Conservation (phyloP, 2,113 vertebrate genomes). For the Hydropotes inermis region DNA sequence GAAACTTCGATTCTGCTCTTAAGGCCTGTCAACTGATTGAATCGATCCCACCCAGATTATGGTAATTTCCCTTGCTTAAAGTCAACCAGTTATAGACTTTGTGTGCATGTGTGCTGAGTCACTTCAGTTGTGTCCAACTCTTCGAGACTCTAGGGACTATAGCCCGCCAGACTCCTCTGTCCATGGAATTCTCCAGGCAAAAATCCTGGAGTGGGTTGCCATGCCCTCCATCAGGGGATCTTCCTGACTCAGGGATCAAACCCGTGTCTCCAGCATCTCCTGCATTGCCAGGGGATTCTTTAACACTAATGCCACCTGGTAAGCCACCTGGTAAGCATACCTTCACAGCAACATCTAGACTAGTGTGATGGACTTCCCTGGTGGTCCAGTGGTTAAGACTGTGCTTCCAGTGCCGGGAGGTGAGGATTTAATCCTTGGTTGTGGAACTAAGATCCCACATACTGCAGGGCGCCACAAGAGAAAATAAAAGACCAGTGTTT, state of each 20-base stretch:
- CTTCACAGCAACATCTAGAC: neutral
- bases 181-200: neutral
- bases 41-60: neutral
- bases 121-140: neutral
- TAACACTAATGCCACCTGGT: neutral
- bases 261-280: neutral
- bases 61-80: neutral
- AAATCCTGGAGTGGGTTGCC: neutral
- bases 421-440: neutral
- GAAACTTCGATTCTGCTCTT: neutral
- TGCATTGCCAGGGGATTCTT: neutral
- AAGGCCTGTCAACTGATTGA: neutral
- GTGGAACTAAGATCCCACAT: neutral
- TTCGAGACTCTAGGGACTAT: neutral
- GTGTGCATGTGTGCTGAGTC: neutral
- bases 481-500: neutral
- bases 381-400: neutral
- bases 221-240: neutral
- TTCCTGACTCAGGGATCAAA: neutral
- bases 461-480: neutral
- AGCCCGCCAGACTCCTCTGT: neutral
- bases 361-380: neutral
- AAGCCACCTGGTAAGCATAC: neutral
- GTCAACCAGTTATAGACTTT: neutral
- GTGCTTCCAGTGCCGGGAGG: fast-evolving